Evolutionary conservation across 2,888 invertebrate species (phyloP), one percentile per base, ranked within the genome.

Genomic region (Ryuthela nishihirai): DNA sequence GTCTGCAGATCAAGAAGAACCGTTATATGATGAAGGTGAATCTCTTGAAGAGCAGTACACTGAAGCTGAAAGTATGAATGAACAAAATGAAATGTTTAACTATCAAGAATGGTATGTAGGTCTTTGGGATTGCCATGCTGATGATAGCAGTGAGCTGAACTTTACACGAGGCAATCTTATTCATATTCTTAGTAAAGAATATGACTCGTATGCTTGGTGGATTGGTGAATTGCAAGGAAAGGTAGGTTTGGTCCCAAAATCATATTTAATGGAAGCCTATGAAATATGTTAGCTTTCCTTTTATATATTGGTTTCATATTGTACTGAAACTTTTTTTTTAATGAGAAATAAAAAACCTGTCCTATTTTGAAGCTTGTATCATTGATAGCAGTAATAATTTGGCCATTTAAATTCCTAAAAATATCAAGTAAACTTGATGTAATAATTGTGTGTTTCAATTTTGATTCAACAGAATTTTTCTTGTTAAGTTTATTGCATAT

Each of bases 251-350:
- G 63, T 63, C 10, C 63, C 63, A 1, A 63, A 63, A 26, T 47
- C 54, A 4, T 63, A 60, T 41, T 38, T 63, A 15, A 63, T 63
- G 60, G 63, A 63, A 48, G 63, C 63, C 10, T 60, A 63, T 41
- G 63, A 63, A 50, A 23, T 25, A 25, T 54, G 25, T 32, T 60
- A 26, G 23, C 10, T 44, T 17, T 18, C 12, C 3, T n/a, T n/a
- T n/a, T n/a, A n/a, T n/a, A n/a, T n/a, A n/a, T n/a, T n/a, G n/a
- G n/a, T n/a, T n/a, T n/a, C n/a, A n/a, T n/a, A n/a, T n/a, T n/a
- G n/a, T n/a, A n/a, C n/a, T n/a, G n/a, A n/a, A n/a, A n/a, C n/a
- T n/a, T n/a, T n/a, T n/a, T n/a, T n/a, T n/a, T n/a, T n/a, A n/a
- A n/a, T n/a, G n/a, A n/a, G n/a, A n/a, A n/a, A n/a, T n/a, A n/a